A percentile compares a stretch with the other conserved stretches of the same genome.
These are phyloP conservation scores for Saxidomus purpurata DNA, from an alignment of 1,140 invertebrate genomes.

Conservation along the genomic window DNA sequence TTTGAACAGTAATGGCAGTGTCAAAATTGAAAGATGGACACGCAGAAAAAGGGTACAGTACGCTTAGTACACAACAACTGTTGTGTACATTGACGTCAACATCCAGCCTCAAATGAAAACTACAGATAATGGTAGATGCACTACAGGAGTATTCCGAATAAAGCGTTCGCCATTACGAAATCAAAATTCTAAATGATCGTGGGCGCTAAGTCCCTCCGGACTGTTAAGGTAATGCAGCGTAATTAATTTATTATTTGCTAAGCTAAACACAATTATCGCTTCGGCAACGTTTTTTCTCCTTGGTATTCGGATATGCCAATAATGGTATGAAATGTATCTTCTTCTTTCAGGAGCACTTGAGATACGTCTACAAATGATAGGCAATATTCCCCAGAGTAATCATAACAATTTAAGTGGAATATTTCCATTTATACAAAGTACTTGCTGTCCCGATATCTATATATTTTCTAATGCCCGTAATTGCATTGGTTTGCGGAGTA, in stretches of 20 bases:
- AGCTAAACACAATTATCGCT: not conserved
- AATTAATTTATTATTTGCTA: not conserved
- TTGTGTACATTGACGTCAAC: too few relatives aligned
- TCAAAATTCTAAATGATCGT: not conserved
- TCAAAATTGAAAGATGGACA: too few relatives aligned
- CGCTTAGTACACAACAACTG: too few relatives aligned
- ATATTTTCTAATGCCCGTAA: not conserved
- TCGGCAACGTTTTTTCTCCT: not conserved
- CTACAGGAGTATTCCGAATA: too few relatives aligned
- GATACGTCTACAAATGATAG: not conserved
- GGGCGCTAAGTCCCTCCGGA: not conserved
- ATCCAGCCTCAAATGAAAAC: too few relatives aligned
- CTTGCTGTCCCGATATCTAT: not conserved
- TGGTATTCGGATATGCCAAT: not conserved
- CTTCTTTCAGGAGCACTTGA: not conserved
- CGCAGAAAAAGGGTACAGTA: too few relatives aligned
- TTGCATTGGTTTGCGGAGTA: not conserved
- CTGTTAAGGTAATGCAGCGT: not conserved
- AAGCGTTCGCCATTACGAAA: too few relatives aligned
- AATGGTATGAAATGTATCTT: not conserved
- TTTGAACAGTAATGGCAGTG: too few relatives aligned
- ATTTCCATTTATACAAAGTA: not conserved
- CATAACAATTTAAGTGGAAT: not conserved
- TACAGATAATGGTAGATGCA: too few relatives aligned
- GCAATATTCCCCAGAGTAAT: not conserved